Conservation (phyloP, 2,888 invertebrate genomes). For the Amblyteles armatorius region DNA sequence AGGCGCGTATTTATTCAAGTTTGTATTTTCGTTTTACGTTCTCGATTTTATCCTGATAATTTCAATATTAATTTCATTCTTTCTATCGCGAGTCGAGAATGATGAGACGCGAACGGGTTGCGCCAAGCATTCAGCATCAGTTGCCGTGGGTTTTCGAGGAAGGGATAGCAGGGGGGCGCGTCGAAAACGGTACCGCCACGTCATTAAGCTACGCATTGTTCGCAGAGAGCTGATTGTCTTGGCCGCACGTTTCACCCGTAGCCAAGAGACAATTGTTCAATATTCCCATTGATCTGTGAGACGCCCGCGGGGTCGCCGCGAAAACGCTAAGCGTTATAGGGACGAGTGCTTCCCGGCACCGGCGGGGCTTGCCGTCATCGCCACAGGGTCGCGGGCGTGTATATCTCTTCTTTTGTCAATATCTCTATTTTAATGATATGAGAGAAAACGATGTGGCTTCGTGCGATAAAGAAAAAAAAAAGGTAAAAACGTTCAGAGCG, state of each 20-base stretch:
- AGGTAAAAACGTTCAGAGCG: conserved; percentile 50
- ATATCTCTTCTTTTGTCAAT: conserved; percentile 82
- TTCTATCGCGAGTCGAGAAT: conserved; percentile 41
- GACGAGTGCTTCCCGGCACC: conserved; percentile 16
- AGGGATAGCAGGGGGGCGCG: conserved; percentile 66
- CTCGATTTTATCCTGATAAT: not conserved
- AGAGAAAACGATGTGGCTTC: conserved; percentile 65
- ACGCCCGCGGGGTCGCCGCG: conserved; percentile 74
- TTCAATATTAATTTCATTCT: conserved; percentile 64
- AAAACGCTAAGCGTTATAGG: conserved; percentile 65
- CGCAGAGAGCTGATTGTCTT: conserved; percentile 84
- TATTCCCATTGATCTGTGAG: conserved; percentile 84
- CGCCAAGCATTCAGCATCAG: conserved; percentile 57
- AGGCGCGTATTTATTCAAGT: conserved; percentile 60
- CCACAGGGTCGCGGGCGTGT: conserved; percentile 63
- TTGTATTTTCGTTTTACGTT: not conserved
- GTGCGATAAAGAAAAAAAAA: conserved; percentile 19
- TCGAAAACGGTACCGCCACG: conserved; percentile 81
- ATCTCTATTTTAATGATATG: conserved; percentile 84
- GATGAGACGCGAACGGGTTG: conserved; percentile 36
- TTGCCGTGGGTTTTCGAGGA: conserved; percentile 41
- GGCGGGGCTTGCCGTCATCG: conserved; percentile 59
- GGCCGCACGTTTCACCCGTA: conserved; percentile 83
- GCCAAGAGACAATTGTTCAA: conserved; percentile 84
- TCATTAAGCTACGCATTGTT: conserved; percentile 85